Evolutionary conservation across 2,797 vertebrate genomes (phyloP).

Genomic region (Anguilla megastoma): DNA sequence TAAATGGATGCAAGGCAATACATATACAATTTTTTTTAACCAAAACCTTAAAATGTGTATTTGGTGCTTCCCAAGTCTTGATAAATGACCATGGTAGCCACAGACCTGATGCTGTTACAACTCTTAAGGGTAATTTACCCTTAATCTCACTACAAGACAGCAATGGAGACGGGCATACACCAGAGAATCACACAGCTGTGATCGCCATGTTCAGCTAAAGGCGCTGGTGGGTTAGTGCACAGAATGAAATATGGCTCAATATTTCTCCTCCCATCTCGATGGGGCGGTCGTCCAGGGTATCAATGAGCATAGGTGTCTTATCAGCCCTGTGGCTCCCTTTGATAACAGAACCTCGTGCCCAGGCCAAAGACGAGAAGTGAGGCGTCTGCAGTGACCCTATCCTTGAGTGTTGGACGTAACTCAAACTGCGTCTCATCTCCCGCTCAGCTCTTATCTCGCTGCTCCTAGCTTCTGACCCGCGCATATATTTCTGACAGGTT

Average conservation of each 20-base stretch:
- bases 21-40: not conserved
- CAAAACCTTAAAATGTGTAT: not conserved
- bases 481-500: too few species aligned
- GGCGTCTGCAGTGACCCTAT: not conserved
- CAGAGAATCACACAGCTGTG: not conserved
- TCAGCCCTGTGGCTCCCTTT: not conserved
- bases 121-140: not conserved
- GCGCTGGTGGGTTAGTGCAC: not conserved
- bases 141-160: not conserved
- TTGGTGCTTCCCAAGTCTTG: not conserved
- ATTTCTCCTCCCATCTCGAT: not conserved
- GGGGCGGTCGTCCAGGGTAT: not conserved
- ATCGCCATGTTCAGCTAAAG: not conserved
- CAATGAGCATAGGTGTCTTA: slow-evolving; percentile 20
- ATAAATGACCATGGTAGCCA: not conserved
- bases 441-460: not conserved
- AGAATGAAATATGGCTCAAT: slow-evolving; percentile 20
- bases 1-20: not conserved
- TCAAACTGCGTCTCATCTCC: slow-evolving; percentile 10
- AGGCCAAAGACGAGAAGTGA: not conserved
- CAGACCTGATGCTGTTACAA: not conserved
- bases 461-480: not conserved
- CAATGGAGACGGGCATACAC: slow-evolving; percentile 8
- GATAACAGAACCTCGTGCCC: not conserved
- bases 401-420: not conserved